These are phyloP conservation scores for Autographa pulchrina DNA, from an alignment of 2,888 invertebrate genomes.

Conservation along the genomic window DNA sequence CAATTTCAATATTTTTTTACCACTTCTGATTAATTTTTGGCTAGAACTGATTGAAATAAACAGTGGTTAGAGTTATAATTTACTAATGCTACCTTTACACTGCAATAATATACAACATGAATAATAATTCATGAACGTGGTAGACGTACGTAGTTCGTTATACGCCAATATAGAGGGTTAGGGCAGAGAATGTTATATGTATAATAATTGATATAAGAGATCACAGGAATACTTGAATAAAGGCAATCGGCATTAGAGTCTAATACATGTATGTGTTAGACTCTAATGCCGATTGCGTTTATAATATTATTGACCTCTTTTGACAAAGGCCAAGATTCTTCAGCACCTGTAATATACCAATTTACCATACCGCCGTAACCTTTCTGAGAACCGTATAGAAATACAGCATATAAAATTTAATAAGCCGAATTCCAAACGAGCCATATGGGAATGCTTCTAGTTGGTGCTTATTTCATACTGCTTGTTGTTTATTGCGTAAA, in stretches of 20 bases:
- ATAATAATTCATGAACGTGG: no score
- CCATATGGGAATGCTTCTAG: not conserved
- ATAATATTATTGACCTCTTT: not conserved
- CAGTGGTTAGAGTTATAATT: not conserved
- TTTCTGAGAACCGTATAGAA: not conserved
- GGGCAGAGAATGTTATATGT: no score
- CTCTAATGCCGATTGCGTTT: not conserved
- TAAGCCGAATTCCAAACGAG: not conserved
- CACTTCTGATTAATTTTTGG: not conserved
- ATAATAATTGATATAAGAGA: no score
- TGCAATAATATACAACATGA: no score
- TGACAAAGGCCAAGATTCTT: not conserved
- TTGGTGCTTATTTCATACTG: not conserved
- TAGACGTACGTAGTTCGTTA: no score
- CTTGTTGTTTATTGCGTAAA: not conserved
- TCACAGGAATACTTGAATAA: no score
- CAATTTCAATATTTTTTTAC: not conserved
- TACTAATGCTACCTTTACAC: not conserved
- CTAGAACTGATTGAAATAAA: not conserved
- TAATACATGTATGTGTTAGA: not conserved
- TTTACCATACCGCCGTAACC: not conserved
- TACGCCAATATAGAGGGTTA: no score
- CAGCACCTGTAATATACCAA: not conserved
- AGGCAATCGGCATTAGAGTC: not conserved
- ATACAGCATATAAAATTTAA: conserved; percentile 4